Evolutionary conservation across 1,140 invertebrate genomes (phyloP).

Genomic region (Hylyphantes graminicola): DNA sequence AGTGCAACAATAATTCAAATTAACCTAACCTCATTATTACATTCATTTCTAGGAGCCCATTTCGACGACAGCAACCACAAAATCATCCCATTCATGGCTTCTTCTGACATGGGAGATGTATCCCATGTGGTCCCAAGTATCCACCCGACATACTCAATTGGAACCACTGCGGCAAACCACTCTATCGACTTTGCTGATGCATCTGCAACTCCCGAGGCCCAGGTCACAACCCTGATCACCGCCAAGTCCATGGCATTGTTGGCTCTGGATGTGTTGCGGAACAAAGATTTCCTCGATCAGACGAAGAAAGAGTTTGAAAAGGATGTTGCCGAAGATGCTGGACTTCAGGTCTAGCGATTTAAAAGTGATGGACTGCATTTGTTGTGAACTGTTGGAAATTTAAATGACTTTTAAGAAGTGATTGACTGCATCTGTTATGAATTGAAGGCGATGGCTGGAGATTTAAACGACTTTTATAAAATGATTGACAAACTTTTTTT

Average conservation of each 20-base stretch:
- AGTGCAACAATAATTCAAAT: too few relatives aligned
- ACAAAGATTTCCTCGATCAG: constrained; percentile 36
- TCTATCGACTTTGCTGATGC: constrained; percentile 65
- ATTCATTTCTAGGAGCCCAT: constrained; percentile 22
- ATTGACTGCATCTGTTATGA: too few relatives aligned
- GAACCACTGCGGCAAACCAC: constrained; percentile 64
- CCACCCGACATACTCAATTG: constrained; percentile 66
- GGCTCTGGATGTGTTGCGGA: constrained; percentile 58
- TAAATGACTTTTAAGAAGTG: too few relatives aligned
- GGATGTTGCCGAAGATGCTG: constrained; percentile 54
- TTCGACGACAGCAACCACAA: constrained; percentile 53
- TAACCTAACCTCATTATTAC: too few relatives aligned
- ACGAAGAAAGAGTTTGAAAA: constrained; percentile 59
- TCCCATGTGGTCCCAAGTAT: constrained; percentile 67
- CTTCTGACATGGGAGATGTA: constrained; percentile 68
- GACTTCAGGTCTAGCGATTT: neutral
- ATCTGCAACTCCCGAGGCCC: constrained; percentile 64
- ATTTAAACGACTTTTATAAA: too few relatives aligned
- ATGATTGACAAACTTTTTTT: too few relatives aligned
- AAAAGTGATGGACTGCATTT: neutral
- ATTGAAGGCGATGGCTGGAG: too few relatives aligned
- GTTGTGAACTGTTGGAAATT: too few relatives aligned
- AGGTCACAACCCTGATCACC: constrained; percentile 63
- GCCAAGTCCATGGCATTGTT: constrained; percentile 66
- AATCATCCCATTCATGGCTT: constrained; percentile 62